These are phyloP conservation scores for Charaxes varanes DNA, from an alignment of 1,140 invertebrate genomes.

Conservation along the genomic window DNA sequence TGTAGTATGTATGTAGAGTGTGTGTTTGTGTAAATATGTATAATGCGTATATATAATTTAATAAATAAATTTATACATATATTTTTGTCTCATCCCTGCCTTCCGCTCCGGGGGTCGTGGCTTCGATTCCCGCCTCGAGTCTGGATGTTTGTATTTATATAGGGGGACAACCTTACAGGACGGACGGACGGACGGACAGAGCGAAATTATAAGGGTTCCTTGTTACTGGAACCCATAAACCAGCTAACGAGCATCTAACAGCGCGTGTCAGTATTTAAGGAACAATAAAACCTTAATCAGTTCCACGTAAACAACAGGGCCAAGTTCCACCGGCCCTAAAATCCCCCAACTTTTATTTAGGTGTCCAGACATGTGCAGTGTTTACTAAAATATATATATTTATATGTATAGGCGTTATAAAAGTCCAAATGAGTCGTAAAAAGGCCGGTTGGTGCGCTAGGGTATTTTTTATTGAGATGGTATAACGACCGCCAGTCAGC, in stretches of 20 bases:
- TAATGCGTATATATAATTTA: too few species aligned
- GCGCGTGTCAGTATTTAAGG: constrained; percentile 5
- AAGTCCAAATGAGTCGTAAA: constrained; percentile 53
- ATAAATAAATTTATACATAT: too few species aligned
- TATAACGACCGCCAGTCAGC: constrained; percentile 39
- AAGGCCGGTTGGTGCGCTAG: constrained; percentile 32
- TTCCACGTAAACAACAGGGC: constrained; percentile 17
- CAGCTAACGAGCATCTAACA: constrained; percentile 4
- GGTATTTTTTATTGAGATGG: constrained; percentile 59
- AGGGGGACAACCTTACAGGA: too few species aligned
- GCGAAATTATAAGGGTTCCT: too few species aligned
- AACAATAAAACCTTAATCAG: constrained; percentile 16
- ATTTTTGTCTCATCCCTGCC: too few species aligned
- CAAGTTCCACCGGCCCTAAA: constrained; percentile 19
- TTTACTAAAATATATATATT: constrained; percentile 29
- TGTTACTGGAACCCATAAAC: constrained; percentile 4
- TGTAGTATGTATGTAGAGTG: too few species aligned
- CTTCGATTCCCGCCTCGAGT: too few species aligned
- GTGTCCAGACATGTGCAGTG: constrained; percentile 22
- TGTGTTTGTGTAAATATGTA: too few species aligned
- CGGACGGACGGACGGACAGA: too few species aligned
- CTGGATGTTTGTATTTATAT: too few species aligned
- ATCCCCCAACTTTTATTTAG: constrained; percentile 25
- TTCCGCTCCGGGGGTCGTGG: too few species aligned
- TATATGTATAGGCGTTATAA: constrained; percentile 43